phyloP scores from a whole-genome alignment of 2,797 vertebrate genomes.

The Scarus forsteni region DNA sequence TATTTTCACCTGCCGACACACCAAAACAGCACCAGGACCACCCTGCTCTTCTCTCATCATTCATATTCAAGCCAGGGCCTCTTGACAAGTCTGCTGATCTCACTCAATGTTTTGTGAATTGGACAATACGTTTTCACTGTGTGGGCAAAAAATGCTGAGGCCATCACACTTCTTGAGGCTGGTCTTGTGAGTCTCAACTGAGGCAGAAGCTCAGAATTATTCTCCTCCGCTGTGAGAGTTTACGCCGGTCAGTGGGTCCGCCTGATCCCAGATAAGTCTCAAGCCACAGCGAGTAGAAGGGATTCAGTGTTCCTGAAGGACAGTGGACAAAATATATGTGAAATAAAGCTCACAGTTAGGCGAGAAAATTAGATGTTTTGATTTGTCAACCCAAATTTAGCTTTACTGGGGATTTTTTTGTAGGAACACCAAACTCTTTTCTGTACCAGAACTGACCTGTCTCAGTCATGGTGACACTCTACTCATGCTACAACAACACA shows the following conservation, averaged over 20 bases:
- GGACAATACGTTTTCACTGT: conserved; percentile 87
- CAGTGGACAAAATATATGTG: conserved; percentile 12
- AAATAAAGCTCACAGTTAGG: conserved; percentile 1
- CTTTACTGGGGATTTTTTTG: too few species aligned
- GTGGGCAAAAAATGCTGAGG: conserved; percentile 84
- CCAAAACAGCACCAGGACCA: conserved; percentile 82
- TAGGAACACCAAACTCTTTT: not conserved
- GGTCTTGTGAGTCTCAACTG: conserved; percentile 78
- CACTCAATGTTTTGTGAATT: conserved; percentile 90
- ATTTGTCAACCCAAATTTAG: not conserved
- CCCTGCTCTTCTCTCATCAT: conserved; percentile 90
- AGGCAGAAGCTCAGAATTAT: conserved; percentile 79
- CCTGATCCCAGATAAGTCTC: conserved; percentile 63
- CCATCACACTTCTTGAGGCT: conserved; percentile 83
- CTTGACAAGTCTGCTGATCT: conserved; percentile 91
- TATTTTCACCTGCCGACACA: conserved; percentile 83
- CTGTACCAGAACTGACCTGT: too few species aligned
- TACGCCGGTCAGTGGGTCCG: conserved; percentile 63
- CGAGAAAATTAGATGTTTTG: not conserved
- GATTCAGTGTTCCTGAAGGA: conserved; percentile 34
- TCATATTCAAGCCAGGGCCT: conserved; percentile 91
- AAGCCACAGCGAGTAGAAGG: conserved; percentile 57
- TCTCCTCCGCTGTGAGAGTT: conserved; percentile 70
- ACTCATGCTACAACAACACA: too few species aligned
- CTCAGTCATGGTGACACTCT: too few species aligned